Evolutionary conservation across 2,888 invertebrate genomes (phyloP).

Genomic region (Nephrotoma flavescens): DNA sequence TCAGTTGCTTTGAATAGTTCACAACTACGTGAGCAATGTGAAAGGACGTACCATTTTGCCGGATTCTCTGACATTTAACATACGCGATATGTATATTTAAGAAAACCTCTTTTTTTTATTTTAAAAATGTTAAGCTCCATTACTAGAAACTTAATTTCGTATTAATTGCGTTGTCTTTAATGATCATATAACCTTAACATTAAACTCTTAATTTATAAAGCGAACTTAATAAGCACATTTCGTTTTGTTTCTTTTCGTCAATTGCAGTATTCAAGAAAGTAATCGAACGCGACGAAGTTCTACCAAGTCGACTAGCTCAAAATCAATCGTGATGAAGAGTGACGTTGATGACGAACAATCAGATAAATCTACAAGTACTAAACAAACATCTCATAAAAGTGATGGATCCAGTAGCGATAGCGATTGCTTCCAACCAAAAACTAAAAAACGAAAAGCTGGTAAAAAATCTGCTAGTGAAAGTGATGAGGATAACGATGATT

Average conservation of each 20-base stretch:
- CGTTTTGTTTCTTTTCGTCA: not conserved
- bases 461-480: not conserved
- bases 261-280: not conserved
- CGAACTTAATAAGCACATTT: too few species aligned
- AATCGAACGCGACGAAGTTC: not conserved
- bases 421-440: conserved; percentile 1
- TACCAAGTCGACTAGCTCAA: not conserved
- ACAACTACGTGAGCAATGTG: too few species aligned
- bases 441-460: conserved; percentile 5
- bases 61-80: too few species aligned
- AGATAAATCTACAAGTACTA: not conserved
- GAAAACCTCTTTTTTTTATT: too few species aligned
- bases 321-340: conserved; percentile 1
- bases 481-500: conserved; percentile 9
- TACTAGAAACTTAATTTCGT: too few species aligned
- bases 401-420: conserved; percentile 3
- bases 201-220: too few species aligned
- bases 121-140: too few species aligned
- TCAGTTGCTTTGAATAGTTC: too few species aligned
- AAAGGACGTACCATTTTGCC: too few species aligned
- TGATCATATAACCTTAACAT: too few species aligned
- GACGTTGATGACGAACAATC: not conserved
- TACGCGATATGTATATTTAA: too few species aligned
- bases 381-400: not conserved
- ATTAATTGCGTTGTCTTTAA: too few species aligned